Percentiles rank a stretch among this genome's conserved stretches.
These are phyloP conservation scores for Heliangelus exortis DNA, from an alignment of 2,797 vertebrate species.

Conservation along the genomic window DNA sequence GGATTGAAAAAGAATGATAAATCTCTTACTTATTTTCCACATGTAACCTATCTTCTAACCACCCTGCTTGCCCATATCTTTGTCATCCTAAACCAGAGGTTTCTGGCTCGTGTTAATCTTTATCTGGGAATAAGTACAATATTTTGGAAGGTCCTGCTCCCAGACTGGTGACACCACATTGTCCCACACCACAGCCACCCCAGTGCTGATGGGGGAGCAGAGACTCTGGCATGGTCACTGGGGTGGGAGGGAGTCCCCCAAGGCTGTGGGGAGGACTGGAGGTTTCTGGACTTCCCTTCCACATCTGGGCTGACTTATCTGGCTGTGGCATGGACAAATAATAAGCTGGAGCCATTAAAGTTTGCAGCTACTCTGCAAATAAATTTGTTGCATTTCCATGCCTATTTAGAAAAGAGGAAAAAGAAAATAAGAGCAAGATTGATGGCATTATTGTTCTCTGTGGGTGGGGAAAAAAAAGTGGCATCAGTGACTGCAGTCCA, in stretches of 20 bases:
- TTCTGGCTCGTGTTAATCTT: background rate
- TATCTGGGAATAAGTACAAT: background rate
- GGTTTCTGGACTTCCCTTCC: background rate
- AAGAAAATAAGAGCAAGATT: background rate
- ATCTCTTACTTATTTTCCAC: background rate
- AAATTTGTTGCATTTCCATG: accelerated
- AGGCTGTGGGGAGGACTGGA: background rate
- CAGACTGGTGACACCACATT: background rate
- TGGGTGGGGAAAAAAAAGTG: background rate
- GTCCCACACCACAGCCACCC: background rate
- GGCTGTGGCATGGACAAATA: background rate
- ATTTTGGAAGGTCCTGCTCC: background rate
- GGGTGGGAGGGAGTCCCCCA: too few species aligned
- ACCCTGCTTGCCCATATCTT: background rate
- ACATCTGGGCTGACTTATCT: too few species aligned
- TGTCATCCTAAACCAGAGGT: background rate
- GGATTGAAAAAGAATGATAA: background rate
- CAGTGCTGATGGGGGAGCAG: background rate
- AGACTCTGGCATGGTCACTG: background rate
- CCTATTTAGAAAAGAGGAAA: background rate
- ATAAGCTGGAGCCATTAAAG: background rate
- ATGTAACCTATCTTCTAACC: background rate
- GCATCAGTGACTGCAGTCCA: accelerated
- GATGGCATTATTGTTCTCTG: background rate
- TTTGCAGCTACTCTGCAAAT: background rate